These are phyloP conservation scores for Apostichopus californicus DNA, from an alignment of 35 echinoderm and acorn worm species.

Conservation along the genomic window DNA sequence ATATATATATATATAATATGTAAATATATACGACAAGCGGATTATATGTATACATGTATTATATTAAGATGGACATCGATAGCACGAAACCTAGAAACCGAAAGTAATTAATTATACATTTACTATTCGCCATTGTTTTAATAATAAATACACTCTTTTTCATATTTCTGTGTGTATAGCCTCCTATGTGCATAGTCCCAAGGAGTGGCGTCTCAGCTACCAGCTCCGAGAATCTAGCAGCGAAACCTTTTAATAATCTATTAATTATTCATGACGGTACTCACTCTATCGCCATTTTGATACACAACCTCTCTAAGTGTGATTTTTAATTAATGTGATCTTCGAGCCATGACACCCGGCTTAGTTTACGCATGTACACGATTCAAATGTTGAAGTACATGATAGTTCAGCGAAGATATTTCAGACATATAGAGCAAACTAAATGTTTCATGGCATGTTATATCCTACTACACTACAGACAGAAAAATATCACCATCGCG, in stretches of 20 bases:
- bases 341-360: neutral
- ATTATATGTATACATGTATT: too few species aligned
- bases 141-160: neutral
- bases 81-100: too few species aligned
- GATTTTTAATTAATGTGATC: conserved; percentile 39
- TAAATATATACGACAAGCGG: too few species aligned
- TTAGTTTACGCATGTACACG: neutral
- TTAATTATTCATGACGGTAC: conserved; percentile 28
- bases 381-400: neutral
- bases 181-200: neutral
- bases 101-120: neutral
- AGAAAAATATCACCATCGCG: too few species aligned
- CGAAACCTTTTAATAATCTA: neutral
- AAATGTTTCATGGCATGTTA: too few species aligned
- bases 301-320: conserved; percentile 30
- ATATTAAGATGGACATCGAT: too few species aligned
- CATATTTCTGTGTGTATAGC: neutral
- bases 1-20: too few species aligned
- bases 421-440: too few species aligned
- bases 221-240: neutral
- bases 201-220: neutral
- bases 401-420: too few species aligned
- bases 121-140: neutral
- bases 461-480: too few species aligned
- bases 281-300: conserved; percentile 19